A percentile compares a stretch with the other conserved stretches of the same genome.
Evolutionary conservation across 2,113 vertebrate species (phyloP).

Genomic region (Thomomys bottae): DNA sequence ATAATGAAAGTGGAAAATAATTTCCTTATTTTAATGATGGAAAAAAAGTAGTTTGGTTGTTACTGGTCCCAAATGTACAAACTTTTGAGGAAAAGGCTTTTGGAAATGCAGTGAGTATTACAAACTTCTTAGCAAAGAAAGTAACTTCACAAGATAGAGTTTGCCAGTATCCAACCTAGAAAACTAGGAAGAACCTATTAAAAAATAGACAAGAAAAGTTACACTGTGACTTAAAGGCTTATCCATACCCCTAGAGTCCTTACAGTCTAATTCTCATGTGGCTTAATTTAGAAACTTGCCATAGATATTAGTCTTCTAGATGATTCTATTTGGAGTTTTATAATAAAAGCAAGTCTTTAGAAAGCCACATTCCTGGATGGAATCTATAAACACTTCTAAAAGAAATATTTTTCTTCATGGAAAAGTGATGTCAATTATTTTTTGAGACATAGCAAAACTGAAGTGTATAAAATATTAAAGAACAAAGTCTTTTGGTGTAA

Average conservation of each 20-base stretch:
- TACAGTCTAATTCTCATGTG: not conserved
- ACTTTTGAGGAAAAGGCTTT: slow-evolving; percentile 62
- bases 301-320: not conserved
- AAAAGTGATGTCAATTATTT: not conserved
- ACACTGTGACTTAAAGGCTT: slow-evolving; percentile 3
- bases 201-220: not conserved
- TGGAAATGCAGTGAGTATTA: slow-evolving; percentile 60
- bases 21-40: slow-evolving; percentile 47
- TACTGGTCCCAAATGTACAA: slow-evolving; percentile 74
- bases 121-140: slow-evolving; percentile 43
- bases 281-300: not conserved
- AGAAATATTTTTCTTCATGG: not conserved
- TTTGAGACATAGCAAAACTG: slow-evolving; percentile 26
- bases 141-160: not conserved
- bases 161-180: not conserved
- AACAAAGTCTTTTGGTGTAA: not conserved
- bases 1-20: slow-evolving; percentile 57
- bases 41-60: slow-evolving; percentile 59
- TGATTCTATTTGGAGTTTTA: not conserved
- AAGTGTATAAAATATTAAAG: not conserved
- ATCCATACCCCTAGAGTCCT: not conserved
- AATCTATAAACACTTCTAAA: slow-evolving; percentile 25
- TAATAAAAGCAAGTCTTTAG: not conserved
- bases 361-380: not conserved
- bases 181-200: not conserved